Evolutionary conservation across 2,113 vertebrate genomes (phyloP), one percentile per base, ranked within the genome.

Genomic region (Sula dactylatra): DNA sequence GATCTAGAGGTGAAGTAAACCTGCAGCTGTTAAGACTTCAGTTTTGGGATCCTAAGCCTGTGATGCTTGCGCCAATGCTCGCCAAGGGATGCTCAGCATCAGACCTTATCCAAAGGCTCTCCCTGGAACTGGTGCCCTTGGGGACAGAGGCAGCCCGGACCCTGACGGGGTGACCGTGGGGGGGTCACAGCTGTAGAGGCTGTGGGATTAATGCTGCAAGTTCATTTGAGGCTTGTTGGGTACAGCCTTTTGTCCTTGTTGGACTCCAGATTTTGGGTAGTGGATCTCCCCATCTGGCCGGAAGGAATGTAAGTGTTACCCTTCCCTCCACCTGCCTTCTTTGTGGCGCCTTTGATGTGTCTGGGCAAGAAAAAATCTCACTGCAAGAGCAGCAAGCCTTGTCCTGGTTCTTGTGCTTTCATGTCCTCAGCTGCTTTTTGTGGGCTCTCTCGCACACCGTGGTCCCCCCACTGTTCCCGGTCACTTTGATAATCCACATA

Each of bases 51-150:
- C 8, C 61, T 38, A 42, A 56, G 73, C 18, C 20, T 42, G 13
- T 36, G 52, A 24, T 0, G 0, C 12, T 34, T 6, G 26, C 89
- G 36, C 64, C 11, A 16, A 1, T 0, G 0, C 16, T 69, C 67
- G 16, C 58, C 58, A 13, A 66, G 45, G 81, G 61, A 20, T n/a
- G 2, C 40, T 58, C 3, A 1, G 34, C 36, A 29, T 40, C 32
- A 13, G 40, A 32, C 11, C 25, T 71, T 22, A 6, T 27, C 49
- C 38, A 59, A 20, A 49, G 54, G 55, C 32, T 27, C 0, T 6
- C 24, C n/a, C 56, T 85, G 82, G 47, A 64, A 27, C 1, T 29
- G 25, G 14, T 64, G n/a, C 5, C 49, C 58, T 7, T 47, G 56
- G 77, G 36, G 50, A 49, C 77, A 45, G 45, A 34, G 40, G 45